Conservation (phyloP, 2,888 invertebrate species). For the Miltochrista miniata region DNA sequence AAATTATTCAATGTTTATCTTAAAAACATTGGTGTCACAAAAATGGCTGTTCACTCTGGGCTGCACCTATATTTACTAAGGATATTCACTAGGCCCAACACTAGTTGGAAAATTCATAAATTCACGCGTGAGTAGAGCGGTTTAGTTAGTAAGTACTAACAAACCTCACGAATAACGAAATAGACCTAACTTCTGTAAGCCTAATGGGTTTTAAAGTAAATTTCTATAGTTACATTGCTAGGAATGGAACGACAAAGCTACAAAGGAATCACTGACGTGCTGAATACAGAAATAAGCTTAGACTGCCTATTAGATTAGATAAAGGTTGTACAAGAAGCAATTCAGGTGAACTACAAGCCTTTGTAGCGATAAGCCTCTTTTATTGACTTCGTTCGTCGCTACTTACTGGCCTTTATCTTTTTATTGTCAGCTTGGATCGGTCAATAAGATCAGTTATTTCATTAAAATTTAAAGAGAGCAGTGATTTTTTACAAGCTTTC, state of each 20-base stretch:
- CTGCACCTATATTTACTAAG: too few species aligned
- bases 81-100: too few species aligned
- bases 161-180: too few species aligned
- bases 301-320: slow-evolving; percentile 46
- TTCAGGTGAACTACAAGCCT: slow-evolving; percentile 54
- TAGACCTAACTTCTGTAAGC: neutral
- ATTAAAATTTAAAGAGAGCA: slow-evolving; percentile 48
- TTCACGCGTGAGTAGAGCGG: too few species aligned
- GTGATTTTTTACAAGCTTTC: slow-evolving; percentile 9
- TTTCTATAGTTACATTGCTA: neutral
- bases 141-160: too few species aligned
- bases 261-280: slow-evolving; percentile 6
- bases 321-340: slow-evolving; percentile 39
- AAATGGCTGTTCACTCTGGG: too few species aligned
- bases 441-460: slow-evolving; percentile 60
- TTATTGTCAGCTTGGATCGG: slow-evolving; percentile 60
- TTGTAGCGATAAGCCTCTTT: slow-evolving; percentile 69
- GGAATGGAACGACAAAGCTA: neutral
- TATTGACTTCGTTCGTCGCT: slow-evolving; percentile 62
- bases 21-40: too few species aligned
- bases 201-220: slow-evolving; percentile 5
- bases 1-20: too few species aligned
- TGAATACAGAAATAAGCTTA: slow-evolving; percentile 13
- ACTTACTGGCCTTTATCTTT: slow-evolving; percentile 66
- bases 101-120: too few species aligned